Base-by-base conservation (phyloP, 1,140 invertebrate genomes). In the Lordiphosa stackelbergi region DNA sequence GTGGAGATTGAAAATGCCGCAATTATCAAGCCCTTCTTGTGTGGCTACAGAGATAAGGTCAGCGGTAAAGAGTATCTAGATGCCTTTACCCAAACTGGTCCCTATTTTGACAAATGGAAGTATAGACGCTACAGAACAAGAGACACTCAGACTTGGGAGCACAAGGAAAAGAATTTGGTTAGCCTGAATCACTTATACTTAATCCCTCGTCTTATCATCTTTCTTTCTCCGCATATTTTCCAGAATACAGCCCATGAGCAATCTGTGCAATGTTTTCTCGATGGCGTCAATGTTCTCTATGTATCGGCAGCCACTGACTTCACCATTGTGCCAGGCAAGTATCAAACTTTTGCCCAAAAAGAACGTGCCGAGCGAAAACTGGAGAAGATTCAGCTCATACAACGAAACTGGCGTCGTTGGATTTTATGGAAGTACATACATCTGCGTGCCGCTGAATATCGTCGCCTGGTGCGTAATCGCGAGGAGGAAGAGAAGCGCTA, bases 11-110 rank as follows among this genome's bases (percentile, higher is more conserved):
- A 89, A 42, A 88, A 90, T 73, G 64, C 83, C 19, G 79, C 68
- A 0, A 90, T 91, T 24, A 59, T 79, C 2, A 92, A 92, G 59
- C 90, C 91, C 0, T 90, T 88, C 71, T 65, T 92, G 7, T 91
- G 91, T 41, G 91, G 91, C 22, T 92, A 91, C 87, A 72, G 83
- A 24, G 73, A 92, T 55, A 88, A 69, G 48, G 58, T 69, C 41
- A 91, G 88, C 38, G 71, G 65, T 22, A 73, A 88, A 6, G 87
- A 90, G 64, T 92, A 91, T 72, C 78, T 90, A 42, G 90, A 92
- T 72, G 91, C 90, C 12, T 89, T 88, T 52, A 90, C 90, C 0
- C 92, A 92, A 84, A 92, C 92, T 8, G 90, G 90, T 9, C 91
- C 91, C 1, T 72, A 75, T 22, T 73, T 85, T 8, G 79, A 87